A percentile compares a stretch with the other conserved stretches of the same genome.
Evolutionary conservation across 1,140 invertebrate genomes (phyloP).

Genomic region (Glomeris maerens): DNA sequence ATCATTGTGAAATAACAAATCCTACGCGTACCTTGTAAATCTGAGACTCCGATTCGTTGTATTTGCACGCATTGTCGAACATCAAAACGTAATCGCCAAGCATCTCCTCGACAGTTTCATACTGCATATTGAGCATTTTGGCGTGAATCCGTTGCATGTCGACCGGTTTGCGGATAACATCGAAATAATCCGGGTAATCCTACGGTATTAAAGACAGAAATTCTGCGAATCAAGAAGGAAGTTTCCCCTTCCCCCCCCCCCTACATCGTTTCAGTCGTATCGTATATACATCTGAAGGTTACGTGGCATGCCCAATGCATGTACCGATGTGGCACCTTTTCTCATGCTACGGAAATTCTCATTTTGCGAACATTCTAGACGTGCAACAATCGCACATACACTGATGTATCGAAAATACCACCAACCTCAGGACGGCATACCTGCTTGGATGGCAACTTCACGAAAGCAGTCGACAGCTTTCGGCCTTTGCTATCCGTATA

Average conservation of each 20-base stretch:
- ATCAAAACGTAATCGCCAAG: slow-evolving; percentile 87
- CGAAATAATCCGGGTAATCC: slow-evolving; percentile 96
- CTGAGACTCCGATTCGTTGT: slow-evolving; percentile 96
- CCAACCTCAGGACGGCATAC: no score
- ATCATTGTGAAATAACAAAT: no score
- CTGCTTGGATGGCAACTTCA: slow-evolving; percentile 62
- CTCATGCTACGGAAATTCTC: no score
- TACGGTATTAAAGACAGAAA: slow-evolving; percentile 24
- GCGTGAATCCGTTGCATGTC: slow-evolving; percentile 91
- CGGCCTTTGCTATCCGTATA: slow-evolving; percentile 40
- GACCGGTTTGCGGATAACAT: slow-evolving; percentile 93
- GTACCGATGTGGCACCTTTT: slow-evolving; percentile 7
- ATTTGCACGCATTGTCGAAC: slow-evolving; percentile 99
- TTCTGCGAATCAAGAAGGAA: no score
- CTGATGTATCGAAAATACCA: no score
- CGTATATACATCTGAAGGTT: no score
- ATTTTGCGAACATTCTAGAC: no score
- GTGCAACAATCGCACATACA: no score
- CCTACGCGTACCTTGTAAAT: slow-evolving; percentile 70
- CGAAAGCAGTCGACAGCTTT: slow-evolving; percentile 36
- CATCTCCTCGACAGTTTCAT: slow-evolving; percentile 76
- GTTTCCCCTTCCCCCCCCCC: no score
- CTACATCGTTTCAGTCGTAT: no score
- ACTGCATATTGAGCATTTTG: slow-evolving; percentile 59
- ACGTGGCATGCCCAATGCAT: no score